Conservation (phyloP, 2,797 vertebrate genomes). For the Fratercula arctica region DNA sequence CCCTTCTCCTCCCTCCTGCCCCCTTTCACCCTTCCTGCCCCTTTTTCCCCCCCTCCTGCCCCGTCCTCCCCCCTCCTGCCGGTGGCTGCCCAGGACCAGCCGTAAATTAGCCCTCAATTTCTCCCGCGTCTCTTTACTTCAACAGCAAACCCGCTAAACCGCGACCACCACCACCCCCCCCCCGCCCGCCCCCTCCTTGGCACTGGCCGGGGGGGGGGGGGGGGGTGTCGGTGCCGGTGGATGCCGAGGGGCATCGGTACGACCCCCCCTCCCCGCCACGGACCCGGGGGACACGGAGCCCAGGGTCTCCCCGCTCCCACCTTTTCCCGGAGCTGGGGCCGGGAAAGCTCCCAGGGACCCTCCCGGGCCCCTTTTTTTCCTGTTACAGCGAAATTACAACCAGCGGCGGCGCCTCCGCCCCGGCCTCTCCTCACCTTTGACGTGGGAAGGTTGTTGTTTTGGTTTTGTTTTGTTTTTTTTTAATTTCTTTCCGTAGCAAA, state of each 20-base stretch:
- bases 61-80: background rate
- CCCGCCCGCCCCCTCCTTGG: background rate
- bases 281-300: too few species aligned
- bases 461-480: background rate
- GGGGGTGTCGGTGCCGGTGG: background rate
- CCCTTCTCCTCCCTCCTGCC: too few species aligned
- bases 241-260: too few species aligned
- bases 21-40: too few species aligned
- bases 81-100: background rate
- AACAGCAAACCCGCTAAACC: rapidly evolving
- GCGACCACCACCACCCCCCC: background rate
- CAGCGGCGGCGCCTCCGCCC: background rate
- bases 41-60: too few species aligned
- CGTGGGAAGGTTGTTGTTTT: background rate
- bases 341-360: background rate
- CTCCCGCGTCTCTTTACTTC: background rate
- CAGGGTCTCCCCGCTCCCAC: background rate
- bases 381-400: conserved; percentile 2
- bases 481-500: background rate
- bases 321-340: background rate
- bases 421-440: background rate
- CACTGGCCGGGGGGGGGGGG: too few species aligned
- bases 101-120: background rate
- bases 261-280: too few species aligned
- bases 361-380: background rate